Conservation (phyloP, 1,140 invertebrate genomes). For the Coboldia fuscipes region DNA sequence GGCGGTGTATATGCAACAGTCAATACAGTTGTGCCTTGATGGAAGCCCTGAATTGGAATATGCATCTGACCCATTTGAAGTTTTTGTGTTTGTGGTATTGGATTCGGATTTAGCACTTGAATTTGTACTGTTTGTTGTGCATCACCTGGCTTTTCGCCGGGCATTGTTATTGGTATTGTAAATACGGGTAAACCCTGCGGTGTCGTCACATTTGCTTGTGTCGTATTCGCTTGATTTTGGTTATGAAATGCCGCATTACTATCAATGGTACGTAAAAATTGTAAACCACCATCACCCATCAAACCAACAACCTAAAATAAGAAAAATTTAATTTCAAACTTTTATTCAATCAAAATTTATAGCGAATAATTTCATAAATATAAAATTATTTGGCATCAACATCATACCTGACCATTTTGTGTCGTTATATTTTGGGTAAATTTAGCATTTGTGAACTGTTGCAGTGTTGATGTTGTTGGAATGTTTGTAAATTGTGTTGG, state of each 20-base stretch:
- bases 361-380: not conserved
- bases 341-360: not conserved
- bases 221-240: slow-evolving; percentile 8
- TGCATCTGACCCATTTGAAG: slow-evolving; percentile 44
- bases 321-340: not conserved
- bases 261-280: slow-evolving; percentile 47
- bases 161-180: slow-evolving; percentile 50
- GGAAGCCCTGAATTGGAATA: slow-evolving; percentile 37
- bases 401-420: slow-evolving; percentile 24
- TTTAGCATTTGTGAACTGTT: slow-evolving; percentile 37
- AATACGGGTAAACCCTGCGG: slow-evolving; percentile 31
- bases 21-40: slow-evolving; percentile 38
- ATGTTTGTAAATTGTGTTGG: slow-evolving; percentile 31
- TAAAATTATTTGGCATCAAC: slow-evolving; percentile 2
- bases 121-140: slow-evolving; percentile 57
- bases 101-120: slow-evolving; percentile 40
- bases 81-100: slow-evolving; percentile 30
- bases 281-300: slow-evolving; percentile 44
- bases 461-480: slow-evolving; percentile 32
- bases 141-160: slow-evolving; percentile 45
- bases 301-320: slow-evolving; percentile 27
- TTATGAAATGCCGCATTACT: slow-evolving; percentile 25
- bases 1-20: slow-evolving; percentile 44
- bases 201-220: slow-evolving; percentile 16
- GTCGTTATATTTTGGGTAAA: slow-evolving; percentile 37